phyloP scores from a whole-genome alignment of 2,113 vertebrate species.

The Malurus alboscapulatus region DNA sequence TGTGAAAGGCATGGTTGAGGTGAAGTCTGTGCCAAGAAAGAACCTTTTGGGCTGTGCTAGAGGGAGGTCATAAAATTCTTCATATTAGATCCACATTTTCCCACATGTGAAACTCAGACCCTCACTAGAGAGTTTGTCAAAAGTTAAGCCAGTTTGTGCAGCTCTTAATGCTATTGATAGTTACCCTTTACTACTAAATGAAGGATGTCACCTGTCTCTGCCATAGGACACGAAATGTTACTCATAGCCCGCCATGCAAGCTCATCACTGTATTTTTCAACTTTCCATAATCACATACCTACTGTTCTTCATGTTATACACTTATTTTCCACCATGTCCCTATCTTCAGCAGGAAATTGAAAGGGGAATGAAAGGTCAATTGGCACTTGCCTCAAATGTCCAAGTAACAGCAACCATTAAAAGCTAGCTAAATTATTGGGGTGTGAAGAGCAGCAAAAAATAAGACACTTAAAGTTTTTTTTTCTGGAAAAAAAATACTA shows the following conservation, averaged over 20 bases:
- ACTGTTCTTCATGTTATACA: background rate
- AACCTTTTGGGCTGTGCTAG: background rate
- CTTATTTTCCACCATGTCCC: background rate
- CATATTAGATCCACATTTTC: background rate
- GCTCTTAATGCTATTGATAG: background rate
- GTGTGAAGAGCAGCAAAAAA: background rate
- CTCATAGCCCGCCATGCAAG: background rate
- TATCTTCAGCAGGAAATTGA: background rate
- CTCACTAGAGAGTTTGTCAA: background rate
- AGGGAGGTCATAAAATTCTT: background rate
- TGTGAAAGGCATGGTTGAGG: background rate
- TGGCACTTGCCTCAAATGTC: background rate
- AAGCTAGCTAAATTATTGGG: background rate
- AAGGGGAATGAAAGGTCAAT: background rate
- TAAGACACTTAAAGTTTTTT: background rate
- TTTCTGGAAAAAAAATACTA: background rate
- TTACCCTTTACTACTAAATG: background rate
- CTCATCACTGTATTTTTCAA: background rate
- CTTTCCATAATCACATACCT: background rate
- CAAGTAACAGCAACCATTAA: background rate
- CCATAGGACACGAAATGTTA: background rate
- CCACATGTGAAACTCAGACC: accelerated
- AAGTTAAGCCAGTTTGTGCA: background rate
- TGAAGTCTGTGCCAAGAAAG: background rate
- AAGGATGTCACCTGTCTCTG: background rate